Evolutionary conservation across 1,140 invertebrate genomes (phyloP).

Genomic region (Phortica variegata): DNA sequence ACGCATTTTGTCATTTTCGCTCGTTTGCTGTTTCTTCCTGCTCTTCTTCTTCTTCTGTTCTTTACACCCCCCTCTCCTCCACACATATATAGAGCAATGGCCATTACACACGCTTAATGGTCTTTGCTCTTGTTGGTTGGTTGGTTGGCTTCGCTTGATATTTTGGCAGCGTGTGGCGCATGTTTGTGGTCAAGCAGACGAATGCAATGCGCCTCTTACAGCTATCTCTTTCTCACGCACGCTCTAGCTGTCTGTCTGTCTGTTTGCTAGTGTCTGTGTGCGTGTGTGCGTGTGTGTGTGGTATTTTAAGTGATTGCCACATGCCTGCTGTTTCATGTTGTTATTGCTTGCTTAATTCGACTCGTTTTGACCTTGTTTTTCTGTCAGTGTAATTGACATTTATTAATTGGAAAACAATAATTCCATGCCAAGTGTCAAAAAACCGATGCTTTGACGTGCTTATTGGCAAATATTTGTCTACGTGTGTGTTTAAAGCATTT

Average conservation of each 20-base stretch:
- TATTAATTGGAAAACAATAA: constrained; percentile 57
- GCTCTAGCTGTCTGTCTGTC: constrained; percentile 6
- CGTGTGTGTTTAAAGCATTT: no score
- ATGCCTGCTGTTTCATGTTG: no score
- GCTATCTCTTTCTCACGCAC: constrained; percentile 27
- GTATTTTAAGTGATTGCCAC: no score
- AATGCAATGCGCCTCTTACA: constrained; percentile 19
- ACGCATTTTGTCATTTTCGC: not conserved
- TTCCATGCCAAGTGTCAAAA: constrained; percentile 14
- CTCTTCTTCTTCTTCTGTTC: not conserved
- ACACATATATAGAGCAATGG: no score
- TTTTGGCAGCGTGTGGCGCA: not conserved
- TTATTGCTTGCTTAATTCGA: no score
- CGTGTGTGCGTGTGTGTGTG: constrained; percentile 4
- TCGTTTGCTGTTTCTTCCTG: no score
- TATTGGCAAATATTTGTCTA: no score
- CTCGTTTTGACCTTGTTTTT: constrained; percentile 35
- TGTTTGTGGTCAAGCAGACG: not conserved
- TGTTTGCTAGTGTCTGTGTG: constrained; percentile 1
- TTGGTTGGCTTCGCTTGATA: no score
- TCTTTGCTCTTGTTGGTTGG: no score
- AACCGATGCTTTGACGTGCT: not conserved
- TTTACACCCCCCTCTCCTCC: not conserved
- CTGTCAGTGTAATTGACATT: constrained; percentile 45
- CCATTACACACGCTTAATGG: no score